These are phyloP conservation scores for Scarus forsteni DNA, from an alignment of 2,797 vertebrate species.

Conservation along the genomic window DNA sequence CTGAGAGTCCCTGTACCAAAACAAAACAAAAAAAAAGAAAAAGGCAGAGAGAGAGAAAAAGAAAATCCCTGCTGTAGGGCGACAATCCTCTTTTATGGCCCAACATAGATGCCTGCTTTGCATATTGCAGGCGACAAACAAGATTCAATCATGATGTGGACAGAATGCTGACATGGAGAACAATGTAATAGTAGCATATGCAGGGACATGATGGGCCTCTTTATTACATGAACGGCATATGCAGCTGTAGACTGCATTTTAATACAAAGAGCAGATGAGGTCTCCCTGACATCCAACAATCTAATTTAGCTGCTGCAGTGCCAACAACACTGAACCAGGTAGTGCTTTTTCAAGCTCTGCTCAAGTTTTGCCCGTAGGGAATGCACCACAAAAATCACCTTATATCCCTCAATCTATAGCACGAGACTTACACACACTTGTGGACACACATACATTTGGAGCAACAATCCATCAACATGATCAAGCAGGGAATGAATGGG, in stretches of 20 bases:
- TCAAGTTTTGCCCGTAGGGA: conserved; percentile 30
- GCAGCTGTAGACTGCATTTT: conserved; percentile 20
- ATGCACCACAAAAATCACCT: conserved; percentile 46
- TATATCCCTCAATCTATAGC: conserved; percentile 50
- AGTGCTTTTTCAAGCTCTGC: conserved; percentile 40
- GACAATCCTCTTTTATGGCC: background rate
- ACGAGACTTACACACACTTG: conserved; percentile 32
- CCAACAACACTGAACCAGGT: conserved; percentile 1
- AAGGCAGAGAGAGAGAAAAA: background rate
- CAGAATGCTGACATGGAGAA: conserved; percentile 39
- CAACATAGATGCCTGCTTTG: background rate
- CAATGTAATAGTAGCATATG: background rate
- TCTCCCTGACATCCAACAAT: conserved; percentile 5
- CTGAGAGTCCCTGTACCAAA: background rate
- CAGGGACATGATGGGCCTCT: conserved; percentile 17
- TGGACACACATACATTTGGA: conserved; percentile 31
- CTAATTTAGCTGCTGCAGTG: conserved; percentile 13
- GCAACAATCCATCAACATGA: conserved; percentile 73
- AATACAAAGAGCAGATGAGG: conserved; percentile 14
- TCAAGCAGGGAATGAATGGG: conserved; percentile 66
- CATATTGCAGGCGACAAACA: conserved; percentile 16
- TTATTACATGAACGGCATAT: conserved; percentile 1
- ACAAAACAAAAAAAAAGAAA: background rate
- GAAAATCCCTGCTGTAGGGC: background rate
- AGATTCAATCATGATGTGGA: conserved; percentile 24